Evolutionary conservation across 2,797 vertebrate genomes (phyloP).

Genomic region (Pseudochirops corinnae): DNA sequence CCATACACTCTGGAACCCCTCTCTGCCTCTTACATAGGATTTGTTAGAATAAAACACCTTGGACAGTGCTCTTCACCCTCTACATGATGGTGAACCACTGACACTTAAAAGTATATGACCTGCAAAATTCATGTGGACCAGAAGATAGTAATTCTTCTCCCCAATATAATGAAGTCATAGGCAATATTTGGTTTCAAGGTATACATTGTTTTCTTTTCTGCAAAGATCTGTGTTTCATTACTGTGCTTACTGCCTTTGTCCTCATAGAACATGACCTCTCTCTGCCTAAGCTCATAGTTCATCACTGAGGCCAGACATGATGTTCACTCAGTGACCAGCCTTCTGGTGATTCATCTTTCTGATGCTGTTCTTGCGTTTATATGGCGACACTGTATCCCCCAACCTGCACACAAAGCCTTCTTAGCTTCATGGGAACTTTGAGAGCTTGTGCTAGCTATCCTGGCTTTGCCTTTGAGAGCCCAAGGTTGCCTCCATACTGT

Average conservation of each 20-base stretch:
- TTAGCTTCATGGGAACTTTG: not conserved
- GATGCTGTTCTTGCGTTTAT: not conserved
- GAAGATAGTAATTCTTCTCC: not conserved
- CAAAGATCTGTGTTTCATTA: not conserved
- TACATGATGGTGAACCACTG: not conserved
- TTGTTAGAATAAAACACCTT: not conserved
- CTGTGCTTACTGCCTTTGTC: not conserved
- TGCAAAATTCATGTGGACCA: not conserved
- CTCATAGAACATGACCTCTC: not conserved
- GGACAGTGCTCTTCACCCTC: not conserved
- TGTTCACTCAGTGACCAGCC: not conserved
- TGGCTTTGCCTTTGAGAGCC: not conserved
- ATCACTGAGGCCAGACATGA: not conserved
- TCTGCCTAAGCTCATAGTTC: not conserved
- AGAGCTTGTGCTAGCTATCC: not conserved
- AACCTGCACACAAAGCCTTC: not conserved
- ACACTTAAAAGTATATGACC: not conserved
- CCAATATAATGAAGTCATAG: not conserved
- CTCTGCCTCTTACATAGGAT: not conserved
- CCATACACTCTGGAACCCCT: not conserved
- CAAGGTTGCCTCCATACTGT: not conserved
- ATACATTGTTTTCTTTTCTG: not conserved
- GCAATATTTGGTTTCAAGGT: not conserved
- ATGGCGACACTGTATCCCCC: not conserved
- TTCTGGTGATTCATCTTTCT: not conserved